Conservation (phyloP, 2,888 invertebrate species). For the Agrotis puta region DNA sequence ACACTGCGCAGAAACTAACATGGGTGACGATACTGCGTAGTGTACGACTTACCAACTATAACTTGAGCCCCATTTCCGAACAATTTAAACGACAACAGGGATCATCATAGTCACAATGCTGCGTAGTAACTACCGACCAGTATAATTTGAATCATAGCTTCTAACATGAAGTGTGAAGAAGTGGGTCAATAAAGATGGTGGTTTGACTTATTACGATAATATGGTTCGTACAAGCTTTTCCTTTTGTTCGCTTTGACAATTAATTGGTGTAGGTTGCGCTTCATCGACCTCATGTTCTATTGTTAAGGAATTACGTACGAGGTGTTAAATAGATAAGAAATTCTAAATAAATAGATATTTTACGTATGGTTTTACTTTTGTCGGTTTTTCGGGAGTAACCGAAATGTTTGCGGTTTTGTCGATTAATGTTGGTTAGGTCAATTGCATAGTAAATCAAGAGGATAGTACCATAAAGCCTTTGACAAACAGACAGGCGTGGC, state of each 20-base stretch:
- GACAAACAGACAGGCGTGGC: too few relatives aligned
- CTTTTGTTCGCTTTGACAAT: conserved; percentile 52
- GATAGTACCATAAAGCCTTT: too few relatives aligned
- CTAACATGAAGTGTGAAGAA: neutral
- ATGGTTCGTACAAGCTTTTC: conserved; percentile 49
- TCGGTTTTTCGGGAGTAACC: neutral
- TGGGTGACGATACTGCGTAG: conserved; percentile 57
- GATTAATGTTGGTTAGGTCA: too few relatives aligned
- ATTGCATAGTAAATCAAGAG: too few relatives aligned
- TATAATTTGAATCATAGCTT: neutral
- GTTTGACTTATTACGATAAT: conserved; percentile 47
- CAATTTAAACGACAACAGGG: conserved; percentile 24
- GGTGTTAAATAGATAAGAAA: conserved; percentile 14
- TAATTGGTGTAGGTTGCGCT: conserved; percentile 58
- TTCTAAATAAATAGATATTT: neutral
- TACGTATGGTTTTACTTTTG: neutral
- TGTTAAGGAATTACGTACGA: conserved; percentile 42
- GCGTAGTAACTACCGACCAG: conserved; percentile 3
- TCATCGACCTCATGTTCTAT: conserved; percentile 45
- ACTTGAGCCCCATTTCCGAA: conserved; percentile 22
- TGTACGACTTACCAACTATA: conserved; percentile 17
- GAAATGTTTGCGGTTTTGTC: neutral
- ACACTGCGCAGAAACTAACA: conserved; percentile 50
- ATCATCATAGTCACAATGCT: conserved; percentile 24
- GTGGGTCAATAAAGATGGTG: conserved; percentile 4